Base-by-base conservation (phyloP, 2,797 vertebrate genomes). In the Rhinophrynus dorsalis region DNA sequence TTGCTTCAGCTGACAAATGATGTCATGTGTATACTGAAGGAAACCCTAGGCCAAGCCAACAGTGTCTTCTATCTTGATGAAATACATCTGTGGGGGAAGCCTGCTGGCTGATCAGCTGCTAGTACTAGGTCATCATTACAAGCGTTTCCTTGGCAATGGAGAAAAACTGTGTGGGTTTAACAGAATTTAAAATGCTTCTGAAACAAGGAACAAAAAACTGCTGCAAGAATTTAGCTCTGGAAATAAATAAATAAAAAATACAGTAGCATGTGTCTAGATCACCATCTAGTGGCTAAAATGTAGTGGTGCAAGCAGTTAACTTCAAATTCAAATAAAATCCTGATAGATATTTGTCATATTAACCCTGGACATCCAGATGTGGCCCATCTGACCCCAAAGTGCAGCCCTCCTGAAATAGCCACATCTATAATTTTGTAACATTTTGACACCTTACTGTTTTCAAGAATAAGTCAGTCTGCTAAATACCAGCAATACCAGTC, bases 131-230 rank as follows among this genome's bases (percentile, higher is more conserved):
- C 57, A 62, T 69, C 67, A 69, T 54, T 42, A 55, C 67, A 55
- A 57, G 67, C 62, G 67, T 69, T 69, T 35, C 67, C 67, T 58
- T 69, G 67, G 67, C 67, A 69, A 69, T 69, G 37, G 58, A n/a
- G 27, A 54, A 32, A 61, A 61, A 61, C 20, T 69, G 67, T 62
- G 67, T 69, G 67, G 67, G 67, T 54, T 69, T 61, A 45, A 54
- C 44, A 38, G 50, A 42, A 55, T 54, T 55, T 54, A 2, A 61
- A 26, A 52, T 51, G 57, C 58, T 45, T 45, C 38, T 11, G 27
- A 44, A 47, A 61, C 61, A 27, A 29, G 20, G 27, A 35, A 45
- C 20, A 27, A 52, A 13, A 27, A 44, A 33, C 6, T 52, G n/a
- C 3, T 23, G n/a, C 18, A 23, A 5, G n/a, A n/a, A n/a, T n/a